Percentiles rank a stretch among this genome's conserved stretches.
These are phyloP conservation scores for Diabrotica balteata DNA, from an alignment of 2,888 invertebrate species.

Conservation along the genomic window DNA sequence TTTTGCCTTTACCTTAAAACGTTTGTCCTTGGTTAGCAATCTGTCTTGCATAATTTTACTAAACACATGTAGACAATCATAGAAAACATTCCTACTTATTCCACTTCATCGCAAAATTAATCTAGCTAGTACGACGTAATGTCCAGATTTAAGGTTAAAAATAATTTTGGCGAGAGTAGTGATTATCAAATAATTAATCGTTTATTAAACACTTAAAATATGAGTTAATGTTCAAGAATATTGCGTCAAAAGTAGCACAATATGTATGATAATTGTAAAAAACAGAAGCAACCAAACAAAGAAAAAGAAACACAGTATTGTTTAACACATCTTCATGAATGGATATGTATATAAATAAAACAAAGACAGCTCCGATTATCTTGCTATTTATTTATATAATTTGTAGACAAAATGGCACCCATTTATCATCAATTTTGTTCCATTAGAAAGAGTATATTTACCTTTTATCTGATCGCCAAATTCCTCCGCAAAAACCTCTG, in stretches of 20 bases:
- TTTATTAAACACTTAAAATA: not conserved
- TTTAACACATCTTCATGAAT: not conserved
- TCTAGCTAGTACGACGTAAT: not conserved
- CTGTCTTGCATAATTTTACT: constrained; percentile 6
- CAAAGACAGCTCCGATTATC: constrained; percentile 35
- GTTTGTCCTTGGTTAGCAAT: constrained; percentile 2
- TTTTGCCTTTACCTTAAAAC: constrained; percentile 1
- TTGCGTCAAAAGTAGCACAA: constrained; percentile 8
- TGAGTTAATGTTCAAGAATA: not conserved
- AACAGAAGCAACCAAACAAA: constrained; percentile 14
- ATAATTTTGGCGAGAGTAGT: no score
- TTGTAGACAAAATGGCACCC: constrained; percentile 50
- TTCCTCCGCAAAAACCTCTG: constrained; percentile 40
- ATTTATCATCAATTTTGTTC: constrained; percentile 29
- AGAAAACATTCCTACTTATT: not conserved
- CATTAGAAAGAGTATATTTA: constrained; percentile 34
- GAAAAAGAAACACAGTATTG: not conserved
- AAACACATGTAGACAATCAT: constrained; percentile 6
- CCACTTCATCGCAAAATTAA: not conserved
- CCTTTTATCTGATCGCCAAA: constrained; percentile 44
- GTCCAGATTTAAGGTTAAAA: not conserved
- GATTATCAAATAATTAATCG: no score
- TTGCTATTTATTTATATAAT: constrained; percentile 42
- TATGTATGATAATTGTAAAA: constrained; percentile 1
- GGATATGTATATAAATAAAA: constrained; percentile 1